Evolutionary conservation across 30 jellyfish, hydroid and myxozoan species (phyloP).

Genomic region (Catostylus mosaicus): DNA sequence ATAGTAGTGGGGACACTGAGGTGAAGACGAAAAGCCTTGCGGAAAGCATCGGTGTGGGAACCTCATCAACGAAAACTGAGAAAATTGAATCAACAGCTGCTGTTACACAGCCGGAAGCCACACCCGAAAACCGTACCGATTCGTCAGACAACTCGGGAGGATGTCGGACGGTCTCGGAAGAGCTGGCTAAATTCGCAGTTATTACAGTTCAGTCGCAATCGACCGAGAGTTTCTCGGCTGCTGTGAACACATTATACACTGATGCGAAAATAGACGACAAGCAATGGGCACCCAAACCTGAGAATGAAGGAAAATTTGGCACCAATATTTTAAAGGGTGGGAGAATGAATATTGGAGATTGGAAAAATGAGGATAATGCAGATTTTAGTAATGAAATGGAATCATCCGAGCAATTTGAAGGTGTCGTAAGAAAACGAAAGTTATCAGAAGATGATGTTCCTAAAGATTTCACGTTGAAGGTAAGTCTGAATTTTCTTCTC

Average conservation of each 20-base stretch:
- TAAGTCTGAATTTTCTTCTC: neutral
- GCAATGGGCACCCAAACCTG: neutral
- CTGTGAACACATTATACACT: neutral
- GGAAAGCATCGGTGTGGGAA: conserved; percentile 30
- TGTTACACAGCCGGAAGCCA: neutral
- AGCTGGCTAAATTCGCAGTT: conserved; percentile 47
- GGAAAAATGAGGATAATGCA: neutral
- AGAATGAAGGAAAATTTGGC: neutral
- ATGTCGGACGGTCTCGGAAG: conserved; percentile 60
- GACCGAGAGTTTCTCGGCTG: neutral
- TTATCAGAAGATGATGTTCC: conserved; percentile 2
- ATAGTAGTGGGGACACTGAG: conserved; percentile 55
- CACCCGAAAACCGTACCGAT: neutral
- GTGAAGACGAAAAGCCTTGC: conserved; percentile 46
- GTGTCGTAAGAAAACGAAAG: conserved; percentile 3
- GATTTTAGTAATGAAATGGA: neutral
- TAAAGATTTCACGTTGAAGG: conserved; percentile 19
- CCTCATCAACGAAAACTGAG: neutral
- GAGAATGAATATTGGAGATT: no score
- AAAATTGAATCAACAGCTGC: neutral
- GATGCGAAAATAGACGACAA: neutral
- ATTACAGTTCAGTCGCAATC: conserved; percentile 42
- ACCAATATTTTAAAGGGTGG: neutral
- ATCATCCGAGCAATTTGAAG: conserved; percentile 2
- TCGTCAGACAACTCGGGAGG: conserved; percentile 26